phyloP scores from a whole-genome alignment of 2,888 invertebrate genomes.

The Polietes domitor region DNA sequence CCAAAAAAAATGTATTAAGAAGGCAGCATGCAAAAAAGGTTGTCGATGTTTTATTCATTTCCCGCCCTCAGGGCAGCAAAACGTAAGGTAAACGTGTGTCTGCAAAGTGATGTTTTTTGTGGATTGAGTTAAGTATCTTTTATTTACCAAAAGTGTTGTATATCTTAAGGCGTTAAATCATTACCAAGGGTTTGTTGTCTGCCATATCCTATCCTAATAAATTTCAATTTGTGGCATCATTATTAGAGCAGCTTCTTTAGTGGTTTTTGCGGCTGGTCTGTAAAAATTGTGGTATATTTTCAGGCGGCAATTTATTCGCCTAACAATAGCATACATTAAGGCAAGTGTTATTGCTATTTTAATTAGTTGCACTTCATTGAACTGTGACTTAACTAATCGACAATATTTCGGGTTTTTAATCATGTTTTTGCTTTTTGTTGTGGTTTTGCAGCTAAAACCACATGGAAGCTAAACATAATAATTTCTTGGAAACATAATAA shows the following conservation, averaged over 20 bases:
- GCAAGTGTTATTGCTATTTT: conserved; percentile 17
- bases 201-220: neutral
- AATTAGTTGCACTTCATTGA: conserved; percentile 32
- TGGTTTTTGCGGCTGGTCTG: neutral
- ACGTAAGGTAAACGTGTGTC: neutral
- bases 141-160: neutral
- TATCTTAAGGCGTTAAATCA: neutral
- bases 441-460: conserved; percentile 1
- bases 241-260: neutral
- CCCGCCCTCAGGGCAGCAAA: too few species aligned
- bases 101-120: neutral
- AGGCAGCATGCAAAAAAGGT: neutral
- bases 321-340: conserved; percentile 8
- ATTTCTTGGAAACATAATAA: neutral
- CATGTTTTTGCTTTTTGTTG: neutral
- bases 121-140: neutral
- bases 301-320: neutral
- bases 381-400: neutral
- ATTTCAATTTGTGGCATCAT: neutral
- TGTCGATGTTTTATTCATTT: neutral
- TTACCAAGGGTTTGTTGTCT: neutral
- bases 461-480: neutral
- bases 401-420: conserved; percentile 1
- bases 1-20: neutral
- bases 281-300: neutral